Evolutionary conservation across 30 jellyfish, hydroid and myxozoan species (phyloP), one percentile per base, ranked within the genome.

Genomic region (Mastigias papua): DNA sequence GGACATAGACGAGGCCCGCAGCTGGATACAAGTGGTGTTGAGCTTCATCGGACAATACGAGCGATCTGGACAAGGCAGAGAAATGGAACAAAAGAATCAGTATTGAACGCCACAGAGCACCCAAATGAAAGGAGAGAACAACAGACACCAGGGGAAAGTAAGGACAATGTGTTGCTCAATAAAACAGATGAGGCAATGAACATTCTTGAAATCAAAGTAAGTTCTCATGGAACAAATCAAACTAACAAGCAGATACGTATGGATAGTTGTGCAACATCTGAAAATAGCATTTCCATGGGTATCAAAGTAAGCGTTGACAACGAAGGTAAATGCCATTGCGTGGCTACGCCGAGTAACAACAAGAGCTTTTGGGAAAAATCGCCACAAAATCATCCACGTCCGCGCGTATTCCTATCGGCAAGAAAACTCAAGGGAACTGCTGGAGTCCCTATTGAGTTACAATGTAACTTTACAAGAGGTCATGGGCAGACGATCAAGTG

Each of bases 401-500:
- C 62, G 5, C 70, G 26, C 19, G 51, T 76, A 19, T 22, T 51
- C 49, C 33, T 76, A 50, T 58, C 72, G 33, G n/a, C 58, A 19
- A 49, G 34, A 29, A 26, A 10, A 31, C 32, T 23, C 58, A 76
- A 7, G 34, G 60, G 76, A 22, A 0, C 73, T 22, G 71, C 51
- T 31, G 86, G 86, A 11, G 15, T 10, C 7, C 27, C 69, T 1
- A 1, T 50, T 7, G 71, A 76, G 34, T 11, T 76, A 5, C 48
- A 33, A n/a, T 76, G 86, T 75, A 51, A 50, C 57, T 62, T 35
- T 51, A 26, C 86, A 49, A 75, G 86, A 10, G 73, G 34, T 0
- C 75, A 66, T 33, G 10, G 27, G 25, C 86, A 37, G 25, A 29
- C 21, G 17, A 49, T 51, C 15, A 76, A 6, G 22, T 76, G 86